These are phyloP conservation scores for Cercopithecus diana DNA, from an alignment of 2,797 vertebrate species.

Conservation along the genomic window DNA sequence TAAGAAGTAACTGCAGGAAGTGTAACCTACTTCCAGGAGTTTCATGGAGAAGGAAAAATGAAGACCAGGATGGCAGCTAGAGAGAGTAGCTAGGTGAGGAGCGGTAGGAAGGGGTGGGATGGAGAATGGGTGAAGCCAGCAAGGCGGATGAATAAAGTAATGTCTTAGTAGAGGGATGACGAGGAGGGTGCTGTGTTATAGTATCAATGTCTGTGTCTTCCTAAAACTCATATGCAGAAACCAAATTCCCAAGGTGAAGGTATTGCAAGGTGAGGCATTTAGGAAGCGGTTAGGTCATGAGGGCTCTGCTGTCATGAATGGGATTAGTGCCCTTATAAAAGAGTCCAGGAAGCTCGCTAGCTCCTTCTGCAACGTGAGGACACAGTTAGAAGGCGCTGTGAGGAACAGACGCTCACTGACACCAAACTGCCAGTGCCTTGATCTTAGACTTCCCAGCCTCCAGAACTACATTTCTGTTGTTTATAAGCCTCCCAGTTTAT, in stretches of 20 bases:
- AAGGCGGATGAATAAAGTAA: neutral
- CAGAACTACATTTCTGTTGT: neutral
- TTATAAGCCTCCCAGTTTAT: neutral
- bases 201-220: neutral
- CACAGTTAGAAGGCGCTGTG: neutral
- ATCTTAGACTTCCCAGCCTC: neutral
- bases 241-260: too few species aligned
- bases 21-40: neutral
- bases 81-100: neutral
- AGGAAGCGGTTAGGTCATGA: neutral
- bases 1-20: neutral
- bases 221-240: neutral
- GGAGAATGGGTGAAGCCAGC: neutral
- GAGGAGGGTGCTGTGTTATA: neutral
- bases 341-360: neutral
- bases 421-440: too few species aligned
- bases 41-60: neutral
- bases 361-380: neutral
- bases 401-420: neutral
- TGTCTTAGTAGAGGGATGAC: neutral
- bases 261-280: neutral
- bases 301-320: neutral
- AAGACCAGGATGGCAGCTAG: neutral
- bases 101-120: accelerated
- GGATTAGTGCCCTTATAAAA: neutral